Base-by-base conservation (phyloP, 2,797 vertebrate genomes). In the Hippoglossus hippoglossus region DNA sequence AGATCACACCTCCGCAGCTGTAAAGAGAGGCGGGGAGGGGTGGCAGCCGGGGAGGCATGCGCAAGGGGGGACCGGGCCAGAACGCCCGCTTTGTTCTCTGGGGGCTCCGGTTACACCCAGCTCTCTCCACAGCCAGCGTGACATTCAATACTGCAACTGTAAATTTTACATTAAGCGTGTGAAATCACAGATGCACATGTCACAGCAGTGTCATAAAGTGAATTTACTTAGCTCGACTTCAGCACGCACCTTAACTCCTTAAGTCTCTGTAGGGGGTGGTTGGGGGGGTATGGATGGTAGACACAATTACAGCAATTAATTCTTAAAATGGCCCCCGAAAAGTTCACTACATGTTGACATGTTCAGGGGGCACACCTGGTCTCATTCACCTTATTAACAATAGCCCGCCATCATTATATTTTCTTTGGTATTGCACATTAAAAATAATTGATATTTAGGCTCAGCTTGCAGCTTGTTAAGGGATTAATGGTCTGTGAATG, bases 141-240 rank as follows among this genome's bases (percentile, higher is more conserved):
- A 95, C 95, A 95, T 93, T 92, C 82, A 91, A 96, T 94, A 95
- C 95, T 81, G 91, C 94, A 93, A 95, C 94, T 95, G 95, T 91
- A 93, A 90, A 96, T 95, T 95, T 90, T 92, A 96, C 94, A 93
- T 94, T 94, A 95, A 95, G 94, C 89, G 94, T 95, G 91, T 91
- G 94, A 96, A 96, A 96, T 96, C 94, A 93, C 96, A 96, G 95
- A 94, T 95, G 80, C 96, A 95, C 94, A 95, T 94, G 96, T 95
- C 90, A 90, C 92, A 94, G 89, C 87, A 91, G 87, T 86, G 89
- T 95, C 91, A 80, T 95, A 95, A 95, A 94, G 88, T 89, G 93
- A 92, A 94, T 94, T 93, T 94, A 94, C 94, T 90, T 94, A 91
- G 91, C 92, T 89, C 89, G 87, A 88, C 89, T 86, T 87, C 75